Evolutionary conservation across 2,888 invertebrate species (phyloP).

Genomic region (Caenorhabditis sulstoni): DNA sequence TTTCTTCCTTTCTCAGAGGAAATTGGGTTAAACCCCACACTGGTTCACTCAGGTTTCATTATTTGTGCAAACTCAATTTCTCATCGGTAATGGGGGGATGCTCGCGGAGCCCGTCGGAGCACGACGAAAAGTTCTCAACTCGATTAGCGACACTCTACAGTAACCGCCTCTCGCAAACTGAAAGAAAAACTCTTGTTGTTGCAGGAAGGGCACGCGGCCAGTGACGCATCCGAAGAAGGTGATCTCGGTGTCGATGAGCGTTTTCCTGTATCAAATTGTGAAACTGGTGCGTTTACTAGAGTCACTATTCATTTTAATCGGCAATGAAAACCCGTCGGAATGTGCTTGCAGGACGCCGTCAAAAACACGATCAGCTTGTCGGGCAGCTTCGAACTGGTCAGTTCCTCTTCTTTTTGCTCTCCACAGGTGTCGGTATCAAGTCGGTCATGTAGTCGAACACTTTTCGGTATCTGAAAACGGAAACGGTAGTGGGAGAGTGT

Average conservation of each 20-base stretch:
- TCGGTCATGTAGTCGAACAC: conserved; percentile 61
- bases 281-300: conserved; percentile 73
- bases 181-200: conserved; percentile 25
- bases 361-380: conserved; percentile 80
- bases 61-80: conserved; percentile 9
- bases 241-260: conserved; percentile 78
- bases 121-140: conserved; percentile 1
- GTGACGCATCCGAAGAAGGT: conserved; percentile 79
- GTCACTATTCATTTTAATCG: neutral
- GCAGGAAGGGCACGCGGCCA: conserved; percentile 77
- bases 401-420: conserved; percentile 48
- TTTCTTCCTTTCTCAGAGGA: neutral
- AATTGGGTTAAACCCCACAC: conserved; percentile 8
- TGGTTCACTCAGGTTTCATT: conserved; percentile 1
- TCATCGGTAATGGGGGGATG: no score
- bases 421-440: conserved; percentile 31
- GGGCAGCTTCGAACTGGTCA: conserved; percentile 80
- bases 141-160: conserved; percentile 4
- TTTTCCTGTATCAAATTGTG: conserved; percentile 80
- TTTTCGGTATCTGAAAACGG: conserved; percentile 53
- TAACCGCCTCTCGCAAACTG: no score
- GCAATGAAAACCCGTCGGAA: conserved; percentile 24
- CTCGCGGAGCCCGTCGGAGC: neutral
- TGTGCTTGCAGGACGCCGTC: conserved; percentile 76
- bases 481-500: neutral